Base-by-base conservation (phyloP, 2,113 vertebrate species). In the Aegithalos caudatus region DNA sequence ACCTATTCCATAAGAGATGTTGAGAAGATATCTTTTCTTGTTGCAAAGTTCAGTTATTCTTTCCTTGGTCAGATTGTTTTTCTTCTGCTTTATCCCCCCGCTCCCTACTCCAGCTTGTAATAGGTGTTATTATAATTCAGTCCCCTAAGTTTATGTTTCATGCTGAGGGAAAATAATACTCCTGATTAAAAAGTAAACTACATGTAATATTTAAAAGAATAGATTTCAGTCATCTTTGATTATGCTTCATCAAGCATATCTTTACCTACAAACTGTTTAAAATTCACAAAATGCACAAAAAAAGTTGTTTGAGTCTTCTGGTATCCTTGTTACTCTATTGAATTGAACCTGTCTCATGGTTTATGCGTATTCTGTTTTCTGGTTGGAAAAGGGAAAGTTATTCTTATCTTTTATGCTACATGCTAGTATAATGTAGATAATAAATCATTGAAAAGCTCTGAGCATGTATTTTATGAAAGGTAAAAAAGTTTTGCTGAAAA, bases 181-280 rank as follows among this genome's bases (percentile, higher is more conserved):
- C n/a, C 35, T 76, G 83, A 94, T 24, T 92, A 61, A 95, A 44
- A 96, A 93, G 72, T 85, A 88, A 97, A 54, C 47, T 84, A 67
- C 60, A 61, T 11, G 70, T 47, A 67, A 38, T 35, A 70, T 45
- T 93, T 48, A 64, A 64, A 94, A 81, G 33, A 64, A 37, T 82
- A 88, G 28, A 74, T 90, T 79, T 71, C 80, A 90, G 29, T 90
- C 62, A 19, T 95, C 17, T 60, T 90, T 90, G 89, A 88, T 92
- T 90, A 60, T 76, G 15, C 80, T 87, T 94, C n/a, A 76, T 76
- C 40, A 78, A 91, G 42, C 31, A 2, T 62, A 77, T 57, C 48
- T 40, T 60, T n/a, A 53, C 38, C 38, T 15, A 86, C 18, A 95
- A 44, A 64, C 20, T 85, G 58, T 51, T 92, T 67, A 80, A 79